A percentile compares a stretch with the other conserved stretches of the same genome.
phyloP scores from a whole-genome alignment of 2,888 invertebrate genomes.

The Elgonia sp. region DNA sequence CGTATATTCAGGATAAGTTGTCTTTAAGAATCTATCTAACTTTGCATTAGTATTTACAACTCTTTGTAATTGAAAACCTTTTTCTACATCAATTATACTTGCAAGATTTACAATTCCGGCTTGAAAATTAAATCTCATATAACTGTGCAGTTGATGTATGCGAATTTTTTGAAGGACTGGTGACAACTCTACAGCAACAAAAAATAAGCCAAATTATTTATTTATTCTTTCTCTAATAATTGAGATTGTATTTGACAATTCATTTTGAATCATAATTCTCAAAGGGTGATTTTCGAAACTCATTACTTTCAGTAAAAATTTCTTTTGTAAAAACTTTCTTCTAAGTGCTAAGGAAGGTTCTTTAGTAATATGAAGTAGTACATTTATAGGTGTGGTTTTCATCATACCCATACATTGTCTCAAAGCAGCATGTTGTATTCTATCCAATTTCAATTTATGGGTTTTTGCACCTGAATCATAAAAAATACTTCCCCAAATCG shows the following conservation, averaged over 20 bases:
- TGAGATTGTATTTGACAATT: too few species aligned
- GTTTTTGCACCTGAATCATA: background rate
- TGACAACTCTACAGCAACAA: too few species aligned
- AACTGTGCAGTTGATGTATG: too few species aligned
- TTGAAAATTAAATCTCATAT: too few species aligned
- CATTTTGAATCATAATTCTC: background rate
- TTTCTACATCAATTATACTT: too few species aligned
- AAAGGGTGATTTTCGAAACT: background rate
- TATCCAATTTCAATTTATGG: constrained; percentile 1
- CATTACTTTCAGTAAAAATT: background rate
- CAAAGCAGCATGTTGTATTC: background rate
- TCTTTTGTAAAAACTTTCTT: background rate
- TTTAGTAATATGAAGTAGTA: constrained; percentile 3
- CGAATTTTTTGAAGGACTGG: too few species aligned
- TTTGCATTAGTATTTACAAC: too few species aligned
- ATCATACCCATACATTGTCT: constrained; percentile 20
- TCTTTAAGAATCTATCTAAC: too few species aligned
- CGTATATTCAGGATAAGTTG: background rate
- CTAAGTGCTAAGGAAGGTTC: background rate
- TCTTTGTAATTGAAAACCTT: too few species aligned
- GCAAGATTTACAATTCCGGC: background rate
- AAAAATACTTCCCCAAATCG: background rate
- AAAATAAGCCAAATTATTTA: too few species aligned
- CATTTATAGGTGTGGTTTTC: constrained; percentile 34
- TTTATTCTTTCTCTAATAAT: too few species aligned